A percentile compares a stretch with the other conserved stretches of the same genome.
Conservation (phyloP, 2,797 vertebrate species). For the Sebastes trivittatus region DNA sequence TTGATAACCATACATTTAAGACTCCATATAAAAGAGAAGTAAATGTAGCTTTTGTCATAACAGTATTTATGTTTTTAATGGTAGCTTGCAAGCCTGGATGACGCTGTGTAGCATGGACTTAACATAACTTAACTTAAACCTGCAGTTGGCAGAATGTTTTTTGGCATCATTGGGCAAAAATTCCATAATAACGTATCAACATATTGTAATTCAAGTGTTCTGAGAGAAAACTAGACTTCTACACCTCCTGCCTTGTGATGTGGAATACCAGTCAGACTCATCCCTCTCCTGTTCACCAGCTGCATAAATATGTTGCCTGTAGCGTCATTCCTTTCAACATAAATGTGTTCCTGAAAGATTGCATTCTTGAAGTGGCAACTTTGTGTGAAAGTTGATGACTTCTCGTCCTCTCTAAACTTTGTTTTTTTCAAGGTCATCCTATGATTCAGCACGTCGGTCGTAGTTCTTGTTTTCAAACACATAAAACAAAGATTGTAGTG, state of each 20-base stretch:
- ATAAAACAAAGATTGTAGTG: neutral
- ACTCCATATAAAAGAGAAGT: neutral
- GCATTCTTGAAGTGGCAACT: neutral
- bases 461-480: neutral
- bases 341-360: conserved; percentile 1
- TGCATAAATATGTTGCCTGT: neutral
- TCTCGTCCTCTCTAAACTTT: neutral
- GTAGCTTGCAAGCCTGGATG: neutral
- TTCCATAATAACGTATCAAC: too few species aligned
- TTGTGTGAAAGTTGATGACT: neutral
- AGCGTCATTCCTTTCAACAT: neutral
- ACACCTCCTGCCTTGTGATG: neutral
- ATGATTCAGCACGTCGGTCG: neutral
- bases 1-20: neutral
- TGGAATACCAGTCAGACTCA: neutral
- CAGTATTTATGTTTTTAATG: neutral
- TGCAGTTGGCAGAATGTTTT: too few species aligned
- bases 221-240: too few species aligned
- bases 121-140: neutral
- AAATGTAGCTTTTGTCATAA: neutral
- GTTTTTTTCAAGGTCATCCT: neutral
- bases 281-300: neutral
- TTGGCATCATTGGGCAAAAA: too few species aligned
- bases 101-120: neutral
- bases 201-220: too few species aligned